phyloP scores from a whole-genome alignment of 2,113 vertebrate species.

The Typhlomys cinereus region DNA sequence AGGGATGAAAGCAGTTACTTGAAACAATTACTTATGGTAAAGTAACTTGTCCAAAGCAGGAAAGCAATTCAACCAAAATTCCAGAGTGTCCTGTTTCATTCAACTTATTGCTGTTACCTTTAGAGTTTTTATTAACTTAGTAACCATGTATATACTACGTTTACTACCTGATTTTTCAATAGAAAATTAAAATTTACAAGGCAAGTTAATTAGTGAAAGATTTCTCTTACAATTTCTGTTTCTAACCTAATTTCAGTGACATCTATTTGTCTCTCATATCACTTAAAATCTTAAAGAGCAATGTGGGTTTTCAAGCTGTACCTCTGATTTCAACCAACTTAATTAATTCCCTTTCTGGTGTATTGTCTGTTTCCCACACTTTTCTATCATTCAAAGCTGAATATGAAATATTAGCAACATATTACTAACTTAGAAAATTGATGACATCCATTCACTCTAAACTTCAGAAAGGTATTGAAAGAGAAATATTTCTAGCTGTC shows the following conservation, averaged over 20 bases:
- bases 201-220: constrained; percentile 30
- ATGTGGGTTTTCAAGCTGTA: background rate
- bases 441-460: background rate
- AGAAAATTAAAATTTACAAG: constrained; percentile 38
- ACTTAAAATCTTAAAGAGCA: constrained; percentile 34
- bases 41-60: background rate
- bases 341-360: background rate
- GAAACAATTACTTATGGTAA: background rate
- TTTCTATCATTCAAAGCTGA: background rate
- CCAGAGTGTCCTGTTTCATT: background rate
- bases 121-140: constrained; percentile 8
- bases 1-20: background rate
- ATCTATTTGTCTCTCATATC: background rate
- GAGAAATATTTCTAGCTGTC: background rate
- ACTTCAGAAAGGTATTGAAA: background rate
- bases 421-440: background rate
- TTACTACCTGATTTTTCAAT: constrained; percentile 9
- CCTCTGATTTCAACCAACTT: constrained; percentile 20
- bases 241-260: constrained; percentile 1
- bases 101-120: background rate
- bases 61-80: background rate
- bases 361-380: background rate
- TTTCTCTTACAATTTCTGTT: background rate
- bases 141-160: background rate
- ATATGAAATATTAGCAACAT: background rate